These are phyloP conservation scores for Distichodus sexfasciatus DNA, from an alignment of 2,797 vertebrate genomes.

Conservation along the genomic window DNA sequence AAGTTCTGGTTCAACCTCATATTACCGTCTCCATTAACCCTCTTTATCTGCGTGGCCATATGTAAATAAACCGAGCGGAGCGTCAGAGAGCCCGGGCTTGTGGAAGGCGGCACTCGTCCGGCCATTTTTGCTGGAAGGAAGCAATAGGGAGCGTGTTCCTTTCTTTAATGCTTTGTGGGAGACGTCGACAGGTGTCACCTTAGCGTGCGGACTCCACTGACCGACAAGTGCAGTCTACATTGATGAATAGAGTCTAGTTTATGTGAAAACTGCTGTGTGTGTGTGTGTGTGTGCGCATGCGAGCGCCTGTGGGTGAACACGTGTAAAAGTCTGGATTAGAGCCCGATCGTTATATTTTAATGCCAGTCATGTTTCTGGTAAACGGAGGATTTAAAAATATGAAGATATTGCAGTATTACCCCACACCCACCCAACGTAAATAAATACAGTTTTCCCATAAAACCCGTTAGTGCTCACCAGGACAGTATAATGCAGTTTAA, in stretches of 20 bases:
- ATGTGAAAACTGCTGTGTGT: background rate
- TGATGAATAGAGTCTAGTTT: background rate
- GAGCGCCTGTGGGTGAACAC: background rate
- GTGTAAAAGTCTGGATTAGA: background rate
- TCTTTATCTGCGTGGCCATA: constrained; percentile 30
- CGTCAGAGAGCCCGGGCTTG: constrained; percentile 50
- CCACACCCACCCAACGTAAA: too few relatives aligned
- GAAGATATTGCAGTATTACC: too few relatives aligned
- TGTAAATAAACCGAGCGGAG: constrained; percentile 65
- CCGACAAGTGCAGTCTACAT: background rate
- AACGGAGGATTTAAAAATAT: too few relatives aligned
- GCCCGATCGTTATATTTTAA: too few relatives aligned
- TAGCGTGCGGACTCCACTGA: background rate
- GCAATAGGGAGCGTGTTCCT: constrained; percentile 11
- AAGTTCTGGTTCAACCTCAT: background rate
- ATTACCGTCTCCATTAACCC: constrained; percentile 17
- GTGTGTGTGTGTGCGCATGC: background rate
- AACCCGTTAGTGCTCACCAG: too few relatives aligned
- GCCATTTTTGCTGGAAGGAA: constrained; percentile 1
- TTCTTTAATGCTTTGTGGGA: background rate
- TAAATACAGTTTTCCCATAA: too few relatives aligned
- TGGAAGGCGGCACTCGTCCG: constrained; percentile 51
- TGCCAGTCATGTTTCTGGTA: too few relatives aligned
- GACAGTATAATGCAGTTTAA: too few relatives aligned
- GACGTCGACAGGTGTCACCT: constrained; percentile 11